Evolutionary conservation across 2,113 vertebrate species (phyloP).

Genomic region (Melanerpes aurifrons): DNA sequence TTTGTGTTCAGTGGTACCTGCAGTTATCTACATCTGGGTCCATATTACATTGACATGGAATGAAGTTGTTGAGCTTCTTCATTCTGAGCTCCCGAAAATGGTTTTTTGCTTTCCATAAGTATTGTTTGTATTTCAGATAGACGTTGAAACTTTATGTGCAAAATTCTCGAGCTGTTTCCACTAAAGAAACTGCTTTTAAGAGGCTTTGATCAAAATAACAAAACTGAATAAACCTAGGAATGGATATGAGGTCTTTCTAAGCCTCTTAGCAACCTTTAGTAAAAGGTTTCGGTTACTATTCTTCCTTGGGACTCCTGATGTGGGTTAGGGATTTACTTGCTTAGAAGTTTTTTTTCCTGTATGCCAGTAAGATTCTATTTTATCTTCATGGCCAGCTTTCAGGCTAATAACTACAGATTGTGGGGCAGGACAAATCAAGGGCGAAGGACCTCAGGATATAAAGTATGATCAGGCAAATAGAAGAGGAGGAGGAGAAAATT

Average conservation of each 20-base stretch:
- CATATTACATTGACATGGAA: background rate
- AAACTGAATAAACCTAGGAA: background rate
- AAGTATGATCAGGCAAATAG: background rate
- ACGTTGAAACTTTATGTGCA: background rate
- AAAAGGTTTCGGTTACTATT: background rate
- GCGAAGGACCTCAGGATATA: background rate
- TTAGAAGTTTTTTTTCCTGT: fast-evolving
- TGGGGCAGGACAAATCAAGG: background rate
- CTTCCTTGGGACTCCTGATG: background rate
- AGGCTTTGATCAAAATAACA: background rate
- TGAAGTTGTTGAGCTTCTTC: background rate
- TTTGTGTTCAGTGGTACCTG: background rate
- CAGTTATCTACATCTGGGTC: background rate
- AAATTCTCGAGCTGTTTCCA: background rate
- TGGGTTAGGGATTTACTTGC: background rate
- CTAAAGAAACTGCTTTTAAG: background rate
- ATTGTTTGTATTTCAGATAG: background rate
- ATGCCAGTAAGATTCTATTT: background rate
- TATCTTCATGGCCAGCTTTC: background rate
- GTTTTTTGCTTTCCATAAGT: background rate
- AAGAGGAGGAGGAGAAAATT: background rate
- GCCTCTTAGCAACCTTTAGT: background rate
- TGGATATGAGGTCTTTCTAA: background rate
- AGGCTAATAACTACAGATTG: background rate
- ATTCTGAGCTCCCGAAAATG: background rate